Base-by-base conservation (phyloP, 2,888 invertebrate genomes). In the Carcina quercana region DNA sequence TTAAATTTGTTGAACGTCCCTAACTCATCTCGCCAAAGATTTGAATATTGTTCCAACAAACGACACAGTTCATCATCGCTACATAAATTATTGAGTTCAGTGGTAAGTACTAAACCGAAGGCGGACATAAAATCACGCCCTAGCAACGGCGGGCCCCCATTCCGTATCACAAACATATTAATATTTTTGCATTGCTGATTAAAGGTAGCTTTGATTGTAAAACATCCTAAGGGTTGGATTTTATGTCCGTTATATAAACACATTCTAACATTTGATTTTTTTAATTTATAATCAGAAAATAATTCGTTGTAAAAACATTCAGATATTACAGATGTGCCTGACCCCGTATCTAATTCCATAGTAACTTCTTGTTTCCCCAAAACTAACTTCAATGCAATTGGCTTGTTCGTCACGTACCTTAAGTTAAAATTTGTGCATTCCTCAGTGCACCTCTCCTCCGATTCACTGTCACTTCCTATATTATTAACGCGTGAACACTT, bases 211-310 rank as follows among this genome's bases (percentile, higher is more conserved):
- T 35, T 8, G 2, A 19, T 13, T 1, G 1, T 7, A 27, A 50
- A 42, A 38, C 30, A 43, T 2, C 47, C 43, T 7, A 42, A 7
- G 0, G 47, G 47, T 2, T 37, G 24, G 12, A 50, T 46, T 42
- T 44, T 46, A 34, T 47, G 45, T 10, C 48, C 46, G n/a, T 43
- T 37, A 27, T 48, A 45, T 1, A 47, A 32, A 31, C 49, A 50
- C 35, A 48, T 43, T 36, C 33, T 48, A 11, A 44, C 22, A 15
- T 30, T 13, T 26, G 39, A 32, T 10, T 31, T 17, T 14, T 13
- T 11, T 22, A 44, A 20, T 10, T 13, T 15, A 6, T 26, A 28
- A 11, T 30, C 13, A 4, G 19, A 22, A 31, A 42, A 48, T 10
- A 19, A 15, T 5, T 37, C 15, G 5, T 13, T 15, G 30, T 37